Evolutionary conservation across 1,140 invertebrate species (phyloP).

Genomic region (Acromyrmex charruanus): DNA sequence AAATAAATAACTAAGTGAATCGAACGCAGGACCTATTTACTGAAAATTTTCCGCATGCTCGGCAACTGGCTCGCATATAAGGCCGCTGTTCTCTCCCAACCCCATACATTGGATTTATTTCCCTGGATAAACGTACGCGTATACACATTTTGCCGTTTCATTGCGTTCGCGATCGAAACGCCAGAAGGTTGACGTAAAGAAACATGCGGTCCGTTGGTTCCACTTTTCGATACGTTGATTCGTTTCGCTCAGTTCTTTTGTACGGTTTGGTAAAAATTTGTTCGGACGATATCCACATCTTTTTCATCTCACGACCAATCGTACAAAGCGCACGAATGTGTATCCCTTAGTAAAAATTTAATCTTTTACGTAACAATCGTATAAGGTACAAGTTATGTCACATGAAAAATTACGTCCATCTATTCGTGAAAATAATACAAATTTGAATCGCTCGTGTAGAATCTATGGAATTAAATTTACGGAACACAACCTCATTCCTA

Average conservation of each 20-base stretch:
- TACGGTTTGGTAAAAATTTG: neutral
- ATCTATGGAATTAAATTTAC: neutral
- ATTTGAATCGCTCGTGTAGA: constrained; percentile 4
- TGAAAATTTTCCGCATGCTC: neutral
- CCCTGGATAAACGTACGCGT: neutral
- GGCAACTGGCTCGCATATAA: neutral
- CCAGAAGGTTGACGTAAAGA: constrained; percentile 5
- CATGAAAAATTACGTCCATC: constrained; percentile 12
- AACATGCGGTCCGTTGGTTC: constrained; percentile 4
- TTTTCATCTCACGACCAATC: neutral
- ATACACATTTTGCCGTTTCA: constrained; percentile 32
- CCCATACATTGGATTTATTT: constrained; percentile 20
- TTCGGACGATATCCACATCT: neutral
- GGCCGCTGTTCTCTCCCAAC: neutral
- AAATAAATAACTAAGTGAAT: constrained; percentile 28
- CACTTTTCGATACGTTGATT: constrained; percentile 31
- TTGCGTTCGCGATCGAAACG: constrained; percentile 23
- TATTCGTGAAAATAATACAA: constrained; percentile 3
- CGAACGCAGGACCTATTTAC: neutral
- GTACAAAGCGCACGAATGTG: neutral
- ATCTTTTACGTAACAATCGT: constrained; percentile 2
- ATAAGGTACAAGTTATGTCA: neutral
- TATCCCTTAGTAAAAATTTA: neutral
- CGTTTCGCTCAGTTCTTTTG: neutral
- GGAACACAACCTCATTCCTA: neutral